Evolutionary conservation across 2,797 vertebrate species (phyloP).

Genomic region (Sebastes vulpes): DNA sequence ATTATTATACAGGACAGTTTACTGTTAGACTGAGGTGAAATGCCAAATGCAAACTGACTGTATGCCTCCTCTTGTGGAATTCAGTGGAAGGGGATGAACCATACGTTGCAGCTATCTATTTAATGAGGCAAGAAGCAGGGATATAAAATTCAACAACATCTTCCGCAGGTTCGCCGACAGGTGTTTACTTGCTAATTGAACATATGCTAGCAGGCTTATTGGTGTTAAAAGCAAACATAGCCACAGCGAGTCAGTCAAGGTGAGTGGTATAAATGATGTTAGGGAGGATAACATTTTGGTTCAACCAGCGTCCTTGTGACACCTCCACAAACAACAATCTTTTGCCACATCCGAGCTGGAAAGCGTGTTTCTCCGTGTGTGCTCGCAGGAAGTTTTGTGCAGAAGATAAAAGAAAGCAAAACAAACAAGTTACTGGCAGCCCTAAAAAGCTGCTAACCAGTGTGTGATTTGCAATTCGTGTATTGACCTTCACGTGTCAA

Average conservation of each 20-base stretch:
- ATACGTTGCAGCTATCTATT: slow-evolving; percentile 14
- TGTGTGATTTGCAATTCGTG: slow-evolving; percentile 47
- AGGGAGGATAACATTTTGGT: slow-evolving; percentile 18
- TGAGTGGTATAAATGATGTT: slow-evolving; percentile 45
- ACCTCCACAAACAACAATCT: slow-evolving; percentile 28
- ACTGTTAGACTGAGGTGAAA: background rate
- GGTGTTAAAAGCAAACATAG: slow-evolving; percentile 42
- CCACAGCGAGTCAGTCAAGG: slow-evolving; percentile 42
- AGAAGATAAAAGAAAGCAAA: slow-evolving; percentile 31
- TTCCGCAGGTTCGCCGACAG: slow-evolving; percentile 17
- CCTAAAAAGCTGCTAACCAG: slow-evolving; percentile 41
- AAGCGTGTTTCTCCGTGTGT: background rate
- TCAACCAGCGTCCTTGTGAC: slow-evolving; percentile 42
- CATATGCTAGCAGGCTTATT: slow-evolving; percentile 18
- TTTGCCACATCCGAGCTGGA: slow-evolving; percentile 32
- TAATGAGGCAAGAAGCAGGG: slow-evolving; percentile 33
- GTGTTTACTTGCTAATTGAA: slow-evolving; percentile 51
- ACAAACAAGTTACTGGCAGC: slow-evolving; percentile 53
- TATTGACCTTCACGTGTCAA: slow-evolving; percentile 65
- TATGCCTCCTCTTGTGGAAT: background rate
- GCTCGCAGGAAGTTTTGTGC: slow-evolving; percentile 4
- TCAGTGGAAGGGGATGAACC: background rate
- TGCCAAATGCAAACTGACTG: background rate
- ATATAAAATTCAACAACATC: slow-evolving; percentile 29
- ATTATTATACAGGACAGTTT: slow-evolving; percentile 8